phyloP scores from a whole-genome alignment of 1,140 invertebrate genomes.

The Papilio dardanus region DNA sequence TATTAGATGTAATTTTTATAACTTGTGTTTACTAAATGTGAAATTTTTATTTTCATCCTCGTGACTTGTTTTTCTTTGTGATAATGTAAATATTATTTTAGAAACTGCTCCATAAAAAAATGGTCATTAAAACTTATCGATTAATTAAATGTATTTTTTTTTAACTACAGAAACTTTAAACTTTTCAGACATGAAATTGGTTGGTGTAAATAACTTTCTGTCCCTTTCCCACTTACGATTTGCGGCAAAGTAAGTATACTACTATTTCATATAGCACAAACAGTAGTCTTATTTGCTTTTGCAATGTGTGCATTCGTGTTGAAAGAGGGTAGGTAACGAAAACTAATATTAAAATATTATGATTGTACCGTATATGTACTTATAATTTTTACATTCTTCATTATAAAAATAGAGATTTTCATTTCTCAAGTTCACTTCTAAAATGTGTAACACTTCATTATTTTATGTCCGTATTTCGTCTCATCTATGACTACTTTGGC shows the following conservation, averaged over 20 bases:
- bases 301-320: no score
- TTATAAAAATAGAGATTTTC: background rate
- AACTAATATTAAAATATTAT: background rate
- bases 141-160: conserved; percentile 57
- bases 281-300: no score
- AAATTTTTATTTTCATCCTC: conserved; percentile 61
- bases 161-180: no score
- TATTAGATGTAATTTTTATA: conserved; percentile 64
- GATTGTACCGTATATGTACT: background rate
- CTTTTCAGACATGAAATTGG: no score
- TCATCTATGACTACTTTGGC: no score
- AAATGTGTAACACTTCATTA: no score
- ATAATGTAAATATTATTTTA: conserved; percentile 78
- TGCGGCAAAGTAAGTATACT: no score
- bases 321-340: background rate
- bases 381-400: background rate
- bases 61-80: conserved; percentile 57
- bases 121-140: conserved; percentile 81
- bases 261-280: no score
- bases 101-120: conserved; percentile 75
- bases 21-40: conserved; percentile 53
- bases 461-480: no score
- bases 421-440: background rate
- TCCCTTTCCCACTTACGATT: no score
- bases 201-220: no score